Evolutionary conservation across 1,140 invertebrate genomes (phyloP).

Genomic region (Mamestra configurata): DNA sequence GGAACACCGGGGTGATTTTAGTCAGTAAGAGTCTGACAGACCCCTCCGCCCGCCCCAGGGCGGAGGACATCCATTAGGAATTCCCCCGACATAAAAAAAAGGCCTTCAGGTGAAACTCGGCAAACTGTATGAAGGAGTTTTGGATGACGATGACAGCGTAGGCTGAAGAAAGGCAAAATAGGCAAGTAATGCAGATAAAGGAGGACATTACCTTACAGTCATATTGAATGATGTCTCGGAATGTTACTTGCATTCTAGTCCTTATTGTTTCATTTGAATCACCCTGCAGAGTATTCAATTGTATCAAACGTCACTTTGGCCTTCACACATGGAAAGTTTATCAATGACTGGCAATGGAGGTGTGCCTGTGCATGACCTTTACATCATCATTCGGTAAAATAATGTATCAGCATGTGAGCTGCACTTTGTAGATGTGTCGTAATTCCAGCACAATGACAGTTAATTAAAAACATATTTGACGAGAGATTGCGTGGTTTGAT

Average conservation of each 20-base stretch:
- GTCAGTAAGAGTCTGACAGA: no score
- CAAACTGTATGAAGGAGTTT: no score
- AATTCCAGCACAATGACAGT: slow-evolving; percentile 36
- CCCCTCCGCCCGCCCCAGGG: no score
- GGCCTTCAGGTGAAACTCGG: no score
- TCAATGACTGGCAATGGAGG: slow-evolving; percentile 27
- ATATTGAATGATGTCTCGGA: neutral
- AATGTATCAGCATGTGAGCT: slow-evolving; percentile 23
- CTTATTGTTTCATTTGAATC: slow-evolving; percentile 2
- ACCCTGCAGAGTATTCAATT: slow-evolving; percentile 6
- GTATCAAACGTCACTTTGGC: neutral
- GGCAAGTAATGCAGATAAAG: no score
- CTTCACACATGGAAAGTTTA: slow-evolving; percentile 32
- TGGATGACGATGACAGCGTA: no score
- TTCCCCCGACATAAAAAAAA: no score
- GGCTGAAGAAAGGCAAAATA: no score
- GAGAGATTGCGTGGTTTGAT: slow-evolving; percentile 25
- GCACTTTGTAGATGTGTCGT: slow-evolving; percentile 11
- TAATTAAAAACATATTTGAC: slow-evolving; percentile 44
- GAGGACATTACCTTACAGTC: no score
- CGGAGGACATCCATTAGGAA: no score
- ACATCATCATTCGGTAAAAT: slow-evolving; percentile 27
- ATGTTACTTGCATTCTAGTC: slow-evolving; percentile 11
- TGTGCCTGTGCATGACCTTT: slow-evolving; percentile 35
- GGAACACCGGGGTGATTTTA: no score